Evolutionary conservation across 2,888 invertebrate species (phyloP), one percentile per base, ranked within the genome.

Genomic region (Sarcophaga rosellei): DNA sequence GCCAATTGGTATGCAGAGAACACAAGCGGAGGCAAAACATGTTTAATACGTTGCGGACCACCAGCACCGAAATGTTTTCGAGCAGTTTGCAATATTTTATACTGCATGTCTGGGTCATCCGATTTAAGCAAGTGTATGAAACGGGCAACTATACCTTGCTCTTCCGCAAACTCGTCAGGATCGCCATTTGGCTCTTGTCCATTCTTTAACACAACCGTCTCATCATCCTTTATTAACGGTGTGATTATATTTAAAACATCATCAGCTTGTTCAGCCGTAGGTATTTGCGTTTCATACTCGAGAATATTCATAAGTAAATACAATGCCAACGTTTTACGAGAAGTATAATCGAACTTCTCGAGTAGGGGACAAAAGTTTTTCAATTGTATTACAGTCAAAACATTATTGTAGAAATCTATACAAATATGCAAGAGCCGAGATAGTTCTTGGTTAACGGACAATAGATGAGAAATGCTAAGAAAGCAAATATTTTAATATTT

Each of bases 151-250:
- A 99, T 94, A 61, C 98, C 97, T 92, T 99, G 99, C 89, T 98
- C 99, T 92, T 99, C 99, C 47, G 97, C 96, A 92, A 99, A 98
- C 93, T 99, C 99, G 91, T 99, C 99, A 0, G 96, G 95, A 92
- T 98, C 98, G 1, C 95, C 75, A 8, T 88, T 65, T 15, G 79
- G 78, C 25, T 84, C 88, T 17, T 88, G 74, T 5, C 83, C 88
- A 66, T 92, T 90, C 90, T 96, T 96, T 25, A 1, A 63, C 2
- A 2, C 23, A 35, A 73, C 21, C 15, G 69, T 63, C 0, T 95
- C 94, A 89, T 97, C 97, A 90, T 99, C 98, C 89, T 96, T 96
- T 12, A 99, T 96, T 84, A 99, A 93, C 0, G 98, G 97, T 11
- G 96, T 95, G 59, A 99, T 94, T 94, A 99, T 96, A 0, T 95